Percentiles rank a stretch among this genome's conserved stretches.
Evolutionary conservation across 2,797 vertebrate genomes (phyloP).

Genomic region (Rhabdomys pumilio): DNA sequence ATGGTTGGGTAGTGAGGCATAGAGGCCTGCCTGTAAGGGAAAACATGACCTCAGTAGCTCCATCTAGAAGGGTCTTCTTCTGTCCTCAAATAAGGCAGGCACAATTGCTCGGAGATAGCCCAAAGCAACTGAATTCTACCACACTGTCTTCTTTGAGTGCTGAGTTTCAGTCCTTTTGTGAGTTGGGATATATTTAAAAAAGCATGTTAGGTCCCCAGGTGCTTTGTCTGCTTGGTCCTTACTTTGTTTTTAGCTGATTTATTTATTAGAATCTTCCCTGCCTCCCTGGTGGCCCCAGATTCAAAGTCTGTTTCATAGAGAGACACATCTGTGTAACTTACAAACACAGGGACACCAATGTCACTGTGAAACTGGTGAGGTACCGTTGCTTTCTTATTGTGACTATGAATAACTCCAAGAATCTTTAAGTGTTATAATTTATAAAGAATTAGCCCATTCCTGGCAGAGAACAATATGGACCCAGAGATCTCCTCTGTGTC

Average conservation of each 20-base stretch:
- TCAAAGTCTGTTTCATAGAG: constrained; percentile 18
- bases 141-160: not conserved
- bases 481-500: not conserved
- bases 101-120: not conserved
- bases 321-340: not conserved
- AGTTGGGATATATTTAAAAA: not conserved
- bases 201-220: not conserved
- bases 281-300: not conserved
- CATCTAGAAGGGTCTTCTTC: not conserved
- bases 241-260: constrained; percentile 9
- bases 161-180: not conserved
- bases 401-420: constrained; percentile 53
- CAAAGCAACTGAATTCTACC: not conserved
- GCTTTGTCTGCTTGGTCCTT: constrained; percentile 20
- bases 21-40: not conserved
- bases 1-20: not conserved
- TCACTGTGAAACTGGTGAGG: not conserved
- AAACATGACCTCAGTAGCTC: not conserved
- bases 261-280: not conserved
- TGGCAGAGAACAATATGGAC: constrained; percentile 40
- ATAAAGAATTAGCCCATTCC: constrained; percentile 29
- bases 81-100: not conserved
- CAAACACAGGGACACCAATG: not conserved
- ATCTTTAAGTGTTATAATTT: constrained; percentile 35
- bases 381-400: constrained; percentile 52